phyloP scores from a whole-genome alignment of 1,140 invertebrate genomes.

The Colletes gigas region DNA sequence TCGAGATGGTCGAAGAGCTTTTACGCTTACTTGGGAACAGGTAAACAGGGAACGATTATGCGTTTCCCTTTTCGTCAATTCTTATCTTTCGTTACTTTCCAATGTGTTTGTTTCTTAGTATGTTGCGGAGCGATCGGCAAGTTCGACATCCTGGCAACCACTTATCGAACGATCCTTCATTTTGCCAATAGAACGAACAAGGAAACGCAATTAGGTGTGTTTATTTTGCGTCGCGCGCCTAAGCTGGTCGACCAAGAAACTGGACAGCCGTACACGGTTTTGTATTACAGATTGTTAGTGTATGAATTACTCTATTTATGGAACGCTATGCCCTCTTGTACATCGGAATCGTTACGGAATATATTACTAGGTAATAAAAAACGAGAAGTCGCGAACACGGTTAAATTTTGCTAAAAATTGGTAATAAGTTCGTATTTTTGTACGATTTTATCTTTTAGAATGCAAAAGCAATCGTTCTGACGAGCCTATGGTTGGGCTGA shows the following conservation, averaged over 20 bases:
- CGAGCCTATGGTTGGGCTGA: conserved; percentile 83
- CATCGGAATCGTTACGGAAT: conserved; percentile 75
- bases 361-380: conserved; percentile 79
- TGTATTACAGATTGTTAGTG: conserved; percentile 84
- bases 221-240: conserved; percentile 69
- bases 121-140: conserved; percentile 82
- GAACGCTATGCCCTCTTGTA: conserved; percentile 87
- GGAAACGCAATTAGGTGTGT: conserved; percentile 73
- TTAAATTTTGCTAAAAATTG: too few relatives aligned
- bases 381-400: neutral
- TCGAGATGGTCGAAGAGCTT: conserved; percentile 87
- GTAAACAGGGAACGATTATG: conserved; percentile 75
- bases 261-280: conserved; percentile 64
- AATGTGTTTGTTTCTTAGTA: conserved; percentile 70
- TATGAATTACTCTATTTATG: conserved; percentile 88
- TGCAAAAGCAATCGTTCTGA: conserved; percentile 72
- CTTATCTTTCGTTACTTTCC: neutral
- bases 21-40: conserved; percentile 86
- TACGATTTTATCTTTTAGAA: conserved; percentile 62
- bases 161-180: conserved; percentile 77
- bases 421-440: neutral
- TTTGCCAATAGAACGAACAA: conserved; percentile 69
- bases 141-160: conserved; percentile 73
- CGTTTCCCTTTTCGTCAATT: neutral
- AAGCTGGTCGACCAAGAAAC: conserved; percentile 70